These are phyloP conservation scores for Lepidurus apus DNA, from an alignment of 1,140 invertebrate species.

Conservation along the genomic window DNA sequence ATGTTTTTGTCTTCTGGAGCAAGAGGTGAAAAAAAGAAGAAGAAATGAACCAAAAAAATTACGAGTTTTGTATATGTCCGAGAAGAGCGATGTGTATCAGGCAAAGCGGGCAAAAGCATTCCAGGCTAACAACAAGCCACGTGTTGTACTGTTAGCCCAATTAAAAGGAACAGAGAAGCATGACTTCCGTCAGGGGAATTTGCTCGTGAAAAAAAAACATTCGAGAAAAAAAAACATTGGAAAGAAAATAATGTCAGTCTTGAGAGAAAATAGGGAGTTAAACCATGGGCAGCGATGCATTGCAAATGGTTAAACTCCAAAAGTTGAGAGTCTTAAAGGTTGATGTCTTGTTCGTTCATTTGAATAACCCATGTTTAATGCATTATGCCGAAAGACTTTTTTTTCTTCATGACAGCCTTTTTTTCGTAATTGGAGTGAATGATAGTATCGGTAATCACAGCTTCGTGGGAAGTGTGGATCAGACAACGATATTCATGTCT, in stretches of 20 bases:
- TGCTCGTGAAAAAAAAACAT: not conserved
- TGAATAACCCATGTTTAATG: not conserved
- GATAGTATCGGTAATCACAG: constrained; percentile 8
- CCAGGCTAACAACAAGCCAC: no score
- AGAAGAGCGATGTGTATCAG: no score
- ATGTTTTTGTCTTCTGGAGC: no score
- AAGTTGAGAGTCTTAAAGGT: not conserved
- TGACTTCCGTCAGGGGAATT: constrained; percentile 14
- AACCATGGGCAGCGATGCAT: constrained; percentile 5
- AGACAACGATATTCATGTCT: constrained; percentile 1
- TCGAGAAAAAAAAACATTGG: not conserved
- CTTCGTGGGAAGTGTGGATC: not conserved
- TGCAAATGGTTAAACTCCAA: constrained; percentile 1
- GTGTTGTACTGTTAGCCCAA: not conserved
- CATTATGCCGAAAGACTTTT: not conserved
- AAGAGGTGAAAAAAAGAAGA: no score
- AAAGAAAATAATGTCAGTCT: not conserved
- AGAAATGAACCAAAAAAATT: no score
- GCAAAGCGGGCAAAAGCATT: no score
- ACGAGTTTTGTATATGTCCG: no score
- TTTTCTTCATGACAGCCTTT: not conserved
- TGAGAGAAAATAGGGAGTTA: not conserved
- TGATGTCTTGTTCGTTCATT: not conserved
- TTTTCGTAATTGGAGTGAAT: constrained; percentile 6
- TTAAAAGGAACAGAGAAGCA: constrained; percentile 6